Evolutionary conservation across 2,113 vertebrate genomes (phyloP).

Genomic region (Apteryx owenii): DNA sequence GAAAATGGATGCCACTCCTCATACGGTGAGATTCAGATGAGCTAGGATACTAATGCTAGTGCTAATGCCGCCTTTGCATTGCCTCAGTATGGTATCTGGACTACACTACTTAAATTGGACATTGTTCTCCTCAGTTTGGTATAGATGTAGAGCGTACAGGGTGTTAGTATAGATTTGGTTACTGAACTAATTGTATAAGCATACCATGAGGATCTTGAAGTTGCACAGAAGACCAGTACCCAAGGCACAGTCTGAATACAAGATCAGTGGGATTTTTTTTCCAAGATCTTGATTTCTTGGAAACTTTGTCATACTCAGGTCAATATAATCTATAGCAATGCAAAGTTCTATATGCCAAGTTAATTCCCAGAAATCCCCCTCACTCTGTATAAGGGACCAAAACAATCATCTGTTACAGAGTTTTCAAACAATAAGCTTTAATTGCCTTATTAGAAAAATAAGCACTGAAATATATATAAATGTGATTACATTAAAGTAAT

Average conservation of each 20-base stretch:
- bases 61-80: background rate
- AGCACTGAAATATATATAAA: slow-evolving; percentile 76
- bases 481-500: slow-evolving; percentile 72
- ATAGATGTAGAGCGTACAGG: background rate
- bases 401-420: slow-evolving; percentile 63
- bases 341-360: background rate
- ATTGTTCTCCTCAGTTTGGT: background rate
- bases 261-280: background rate
- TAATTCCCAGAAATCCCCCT: slow-evolving; percentile 25
- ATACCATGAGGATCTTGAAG: background rate
- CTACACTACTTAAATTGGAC: background rate
- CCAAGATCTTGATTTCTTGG: background rate
- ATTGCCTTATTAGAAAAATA: slow-evolving; percentile 76
- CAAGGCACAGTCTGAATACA: background rate
- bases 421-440: slow-evolving; percentile 75
- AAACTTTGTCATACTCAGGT: background rate
- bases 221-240: background rate
- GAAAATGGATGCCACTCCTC: background rate
- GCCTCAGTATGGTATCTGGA: background rate
- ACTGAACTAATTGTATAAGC: background rate
- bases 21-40: background rate
- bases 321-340: background rate
- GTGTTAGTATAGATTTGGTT: background rate
- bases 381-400: slow-evolving; percentile 51
- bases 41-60: background rate